A percentile compares a stretch with the other conserved stretches of the same genome.
These are phyloP conservation scores for Lethenteron camtschaticum DNA, from an alignment of 2,113 vertebrate genomes.

Conservation along the genomic window DNA sequence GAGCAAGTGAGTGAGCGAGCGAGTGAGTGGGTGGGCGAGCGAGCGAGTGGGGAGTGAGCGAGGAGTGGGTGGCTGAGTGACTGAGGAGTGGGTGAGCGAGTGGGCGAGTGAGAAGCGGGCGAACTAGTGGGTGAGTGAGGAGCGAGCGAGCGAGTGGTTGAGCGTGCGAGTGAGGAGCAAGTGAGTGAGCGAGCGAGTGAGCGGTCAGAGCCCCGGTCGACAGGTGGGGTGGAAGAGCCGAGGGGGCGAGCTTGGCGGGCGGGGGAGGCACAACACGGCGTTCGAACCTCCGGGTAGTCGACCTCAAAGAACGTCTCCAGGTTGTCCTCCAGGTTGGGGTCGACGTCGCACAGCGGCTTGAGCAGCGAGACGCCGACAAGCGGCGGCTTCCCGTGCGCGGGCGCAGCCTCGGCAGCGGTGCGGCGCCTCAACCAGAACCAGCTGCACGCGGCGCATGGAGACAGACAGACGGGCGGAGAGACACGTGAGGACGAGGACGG, in stretches of 20 bases:
- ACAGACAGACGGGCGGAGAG: too few species aligned
- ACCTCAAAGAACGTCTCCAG: constrained; percentile 92
- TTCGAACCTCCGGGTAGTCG: constrained; percentile 63
- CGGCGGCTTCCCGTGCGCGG: constrained; percentile 22
- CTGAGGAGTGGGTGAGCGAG: neutral
- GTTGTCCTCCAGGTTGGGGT: constrained; percentile 80
- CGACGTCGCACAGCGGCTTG: constrained; percentile 76
- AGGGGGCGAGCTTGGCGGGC: neutral
- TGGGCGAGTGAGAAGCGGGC: neutral
- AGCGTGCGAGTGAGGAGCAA: neutral
- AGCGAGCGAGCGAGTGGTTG: neutral
- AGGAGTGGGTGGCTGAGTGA: neutral
- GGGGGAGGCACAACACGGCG: neutral
- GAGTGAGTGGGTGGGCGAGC: too few species aligned
- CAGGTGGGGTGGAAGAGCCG: neutral
- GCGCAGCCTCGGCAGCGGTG: too few species aligned
- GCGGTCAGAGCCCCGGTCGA: neutral
- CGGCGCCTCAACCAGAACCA: too few species aligned
- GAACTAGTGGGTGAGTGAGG: neutral
- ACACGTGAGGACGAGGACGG: too few species aligned
- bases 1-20: too few species aligned
- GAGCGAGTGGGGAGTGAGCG: neutral
- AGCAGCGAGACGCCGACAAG: constrained; percentile 59
- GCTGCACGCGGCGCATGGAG: too few species aligned
- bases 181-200: neutral